Evolutionary conservation across 2,797 vertebrate genomes (phyloP).

Genomic region (Sylvilagus floridanus): DNA sequence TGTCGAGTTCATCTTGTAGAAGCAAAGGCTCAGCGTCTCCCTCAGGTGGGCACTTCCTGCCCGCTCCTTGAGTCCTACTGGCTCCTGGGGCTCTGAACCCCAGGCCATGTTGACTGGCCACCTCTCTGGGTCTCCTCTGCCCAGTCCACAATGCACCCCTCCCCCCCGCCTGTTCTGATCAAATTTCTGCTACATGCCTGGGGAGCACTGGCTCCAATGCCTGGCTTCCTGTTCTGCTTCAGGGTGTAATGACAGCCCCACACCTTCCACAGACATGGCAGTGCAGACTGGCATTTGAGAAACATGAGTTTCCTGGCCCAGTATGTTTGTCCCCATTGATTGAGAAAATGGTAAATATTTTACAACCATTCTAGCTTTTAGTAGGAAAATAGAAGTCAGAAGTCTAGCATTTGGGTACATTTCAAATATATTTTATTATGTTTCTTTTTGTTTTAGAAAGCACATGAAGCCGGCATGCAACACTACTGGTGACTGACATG

Average conservation of each 20-base stretch:
- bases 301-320: neutral
- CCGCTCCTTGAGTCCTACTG: neutral
- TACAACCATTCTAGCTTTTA: neutral
- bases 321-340: neutral
- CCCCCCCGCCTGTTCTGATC: neutral
- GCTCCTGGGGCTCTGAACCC: neutral
- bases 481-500: conserved; percentile 89
- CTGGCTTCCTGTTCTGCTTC: neutral
- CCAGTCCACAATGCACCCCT: neutral
- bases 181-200: neutral
- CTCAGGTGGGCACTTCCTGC: fast-evolving
- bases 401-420: conserved; percentile 69
- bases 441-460: conserved; percentile 89
- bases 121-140: neutral
- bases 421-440: conserved; percentile 88
- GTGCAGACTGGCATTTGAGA: neutral
- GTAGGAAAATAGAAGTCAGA: conserved; percentile 19
- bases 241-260: neutral
- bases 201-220: neutral
- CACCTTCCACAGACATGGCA: neutral
- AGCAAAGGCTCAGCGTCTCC: neutral
- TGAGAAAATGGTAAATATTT: neutral
- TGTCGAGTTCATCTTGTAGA: neutral
- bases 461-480: conserved; percentile 91
- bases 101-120: neutral